Evolutionary conservation across 2,888 invertebrate genomes (phyloP).

Genomic region (Scaptomyza caliginosa): DNA sequence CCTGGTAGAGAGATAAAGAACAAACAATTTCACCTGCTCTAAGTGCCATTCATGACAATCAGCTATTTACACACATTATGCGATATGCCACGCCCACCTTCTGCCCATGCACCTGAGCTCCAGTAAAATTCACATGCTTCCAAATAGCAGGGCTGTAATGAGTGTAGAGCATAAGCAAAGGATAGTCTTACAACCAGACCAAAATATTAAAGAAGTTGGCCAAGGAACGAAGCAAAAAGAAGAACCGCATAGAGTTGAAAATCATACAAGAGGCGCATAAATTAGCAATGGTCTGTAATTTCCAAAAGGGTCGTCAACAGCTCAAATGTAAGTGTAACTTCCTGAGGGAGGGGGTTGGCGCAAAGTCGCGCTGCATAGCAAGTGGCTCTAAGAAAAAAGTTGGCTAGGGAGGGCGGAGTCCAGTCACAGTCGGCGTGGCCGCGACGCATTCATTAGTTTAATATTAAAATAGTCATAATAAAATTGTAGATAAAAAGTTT

Average conservation of each 20-base stretch:
- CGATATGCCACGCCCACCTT: slow-evolving; percentile 58
- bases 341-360: slow-evolving; percentile 20
- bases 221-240: slow-evolving; percentile 8
- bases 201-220: slow-evolving; percentile 12
- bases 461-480: slow-evolving; percentile 79
- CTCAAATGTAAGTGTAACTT: slow-evolving; percentile 50
- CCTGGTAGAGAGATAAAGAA: neutral
- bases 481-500: slow-evolving; percentile 71
- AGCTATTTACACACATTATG: slow-evolving; percentile 42
- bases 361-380: slow-evolving; percentile 39
- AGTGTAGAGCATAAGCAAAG: slow-evolving; percentile 34
- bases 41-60: slow-evolving; percentile 42
- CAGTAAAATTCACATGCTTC: slow-evolving; percentile 44
- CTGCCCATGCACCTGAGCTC: slow-evolving; percentile 30
- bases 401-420: neutral
- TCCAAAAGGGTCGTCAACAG: slow-evolving; percentile 69
- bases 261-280: slow-evolving; percentile 77
- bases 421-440: slow-evolving; percentile 67
- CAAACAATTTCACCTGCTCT: neutral
- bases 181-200: slow-evolving; percentile 13
- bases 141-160: slow-evolving; percentile 16
- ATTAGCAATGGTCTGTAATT: slow-evolving; percentile 80
- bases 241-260: slow-evolving; percentile 43
- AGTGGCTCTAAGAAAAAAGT: slow-evolving; percentile 4
- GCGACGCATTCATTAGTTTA: slow-evolving; percentile 77